A percentile compares a stretch with the other conserved stretches of the same genome.
Evolutionary conservation across 2,888 invertebrate species (phyloP).

Genomic region (Cyaniris semiargus): DNA sequence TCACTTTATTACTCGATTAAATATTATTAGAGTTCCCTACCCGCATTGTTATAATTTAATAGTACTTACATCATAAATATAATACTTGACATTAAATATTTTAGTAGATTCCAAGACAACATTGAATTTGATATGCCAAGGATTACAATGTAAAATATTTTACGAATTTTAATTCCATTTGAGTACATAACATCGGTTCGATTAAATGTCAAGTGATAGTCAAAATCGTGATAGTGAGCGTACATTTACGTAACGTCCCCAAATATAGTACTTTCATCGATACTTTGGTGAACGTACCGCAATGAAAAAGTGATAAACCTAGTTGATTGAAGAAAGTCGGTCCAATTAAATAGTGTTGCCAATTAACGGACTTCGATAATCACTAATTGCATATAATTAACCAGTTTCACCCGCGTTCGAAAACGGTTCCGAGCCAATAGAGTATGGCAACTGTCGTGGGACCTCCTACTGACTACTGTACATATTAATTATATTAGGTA

Average conservation of each 20-base stretch:
- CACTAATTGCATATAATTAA: constrained; percentile 7
- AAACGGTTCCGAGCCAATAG: background rate
- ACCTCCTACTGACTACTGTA: background rate
- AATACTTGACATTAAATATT: background rate
- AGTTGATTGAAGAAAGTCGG: constrained; percentile 34
- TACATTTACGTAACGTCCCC: background rate
- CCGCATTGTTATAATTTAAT: background rate
- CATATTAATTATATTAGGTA: background rate
- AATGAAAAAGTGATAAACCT: constrained; percentile 14
- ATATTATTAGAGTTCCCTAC: background rate
- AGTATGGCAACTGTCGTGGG: constrained; percentile 11
- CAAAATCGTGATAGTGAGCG: background rate
- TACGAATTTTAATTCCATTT: background rate
- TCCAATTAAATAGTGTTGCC: constrained; percentile 23
- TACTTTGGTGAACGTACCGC: background rate
- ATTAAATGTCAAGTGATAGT: background rate
- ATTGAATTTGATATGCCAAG: constrained; percentile 3
- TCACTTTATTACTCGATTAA: background rate
- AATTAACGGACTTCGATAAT: constrained; percentile 20
- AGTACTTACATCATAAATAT: background rate
- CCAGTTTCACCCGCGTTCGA: background rate
- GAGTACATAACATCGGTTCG: background rate
- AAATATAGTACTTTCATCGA: background rate
- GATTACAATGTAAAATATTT: constrained; percentile 5
- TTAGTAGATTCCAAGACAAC: background rate